Evolutionary conservation across 2,888 invertebrate genomes (phyloP).

Genomic region (Tortricodes alternella): DNA sequence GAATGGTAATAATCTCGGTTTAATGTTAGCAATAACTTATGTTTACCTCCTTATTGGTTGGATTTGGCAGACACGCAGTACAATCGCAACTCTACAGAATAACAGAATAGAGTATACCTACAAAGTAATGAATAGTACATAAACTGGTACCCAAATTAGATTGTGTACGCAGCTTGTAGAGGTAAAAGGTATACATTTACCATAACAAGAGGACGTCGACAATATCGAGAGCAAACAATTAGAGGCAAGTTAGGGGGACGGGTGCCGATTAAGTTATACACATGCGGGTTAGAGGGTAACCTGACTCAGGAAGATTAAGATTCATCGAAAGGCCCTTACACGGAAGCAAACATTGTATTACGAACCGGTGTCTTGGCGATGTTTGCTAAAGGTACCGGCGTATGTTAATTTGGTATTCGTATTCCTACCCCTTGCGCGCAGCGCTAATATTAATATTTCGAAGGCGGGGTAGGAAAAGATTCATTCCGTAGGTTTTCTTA

Average conservation of each 20-base stretch:
- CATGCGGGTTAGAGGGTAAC: constrained; percentile 79
- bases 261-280: constrained; percentile 80
- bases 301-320: constrained; percentile 80
- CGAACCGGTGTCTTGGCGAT: constrained; percentile 73
- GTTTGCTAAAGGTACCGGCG: constrained; percentile 75
- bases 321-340: constrained; percentile 79
- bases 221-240: constrained; percentile 82
- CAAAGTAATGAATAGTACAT: constrained; percentile 22
- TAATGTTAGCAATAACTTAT: no score
- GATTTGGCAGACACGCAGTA: no score
- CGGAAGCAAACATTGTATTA: constrained; percentile 79
- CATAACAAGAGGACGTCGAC: constrained; percentile 65
- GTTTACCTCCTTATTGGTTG: no score
- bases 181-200: constrained; percentile 59
- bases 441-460: constrained; percentile 77
- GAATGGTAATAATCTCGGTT: no score
- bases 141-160: constrained; percentile 21
- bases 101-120: constrained; percentile 6
- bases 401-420: constrained; percentile 80
- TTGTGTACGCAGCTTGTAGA: constrained; percentile 20
- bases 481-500: constrained; percentile 50
- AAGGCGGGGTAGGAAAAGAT: constrained; percentile 51
- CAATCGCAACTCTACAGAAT: background rate
- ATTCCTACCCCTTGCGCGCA: constrained; percentile 55
- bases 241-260: constrained; percentile 72